Conservation (phyloP, 2,797 vertebrate genomes). For the Poliocrania exsul region DNA sequence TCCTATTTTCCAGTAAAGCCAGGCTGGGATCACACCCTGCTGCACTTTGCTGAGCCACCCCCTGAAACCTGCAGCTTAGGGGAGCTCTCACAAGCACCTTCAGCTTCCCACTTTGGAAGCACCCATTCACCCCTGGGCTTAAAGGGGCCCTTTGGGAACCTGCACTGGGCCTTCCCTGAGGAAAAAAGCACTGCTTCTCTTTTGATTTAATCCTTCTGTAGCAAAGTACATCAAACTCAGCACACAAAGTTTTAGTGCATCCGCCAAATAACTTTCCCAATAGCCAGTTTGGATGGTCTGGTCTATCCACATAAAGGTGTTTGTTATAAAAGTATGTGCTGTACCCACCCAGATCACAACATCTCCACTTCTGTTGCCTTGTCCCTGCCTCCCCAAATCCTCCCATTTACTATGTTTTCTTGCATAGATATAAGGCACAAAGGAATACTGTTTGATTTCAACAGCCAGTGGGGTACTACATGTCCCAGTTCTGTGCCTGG, state of each 20-base stretch:
- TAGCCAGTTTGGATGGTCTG: background rate
- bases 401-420: background rate
- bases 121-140: rapidly evolving
- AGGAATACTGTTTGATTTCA: background rate
- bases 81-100: background rate
- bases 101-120: background rate
- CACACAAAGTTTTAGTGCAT: background rate
- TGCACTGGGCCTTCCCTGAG: background rate
- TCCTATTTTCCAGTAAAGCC: background rate
- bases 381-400: background rate
- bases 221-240: background rate
- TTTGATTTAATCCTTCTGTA: background rate
- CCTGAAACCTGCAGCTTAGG: background rate
- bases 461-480: background rate
- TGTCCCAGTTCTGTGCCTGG: background rate
- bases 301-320: background rate
- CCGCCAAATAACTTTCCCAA: background rate
- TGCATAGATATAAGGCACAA: background rate
- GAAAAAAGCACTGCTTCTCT: background rate
- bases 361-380: background rate
- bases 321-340: rapidly evolving
- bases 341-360: background rate
- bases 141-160: background rate
- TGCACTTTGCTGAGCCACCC: background rate
- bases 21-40: background rate